Conservation (phyloP, 2,797 vertebrate species). For the Chrysocyon brachyurus region DNA sequence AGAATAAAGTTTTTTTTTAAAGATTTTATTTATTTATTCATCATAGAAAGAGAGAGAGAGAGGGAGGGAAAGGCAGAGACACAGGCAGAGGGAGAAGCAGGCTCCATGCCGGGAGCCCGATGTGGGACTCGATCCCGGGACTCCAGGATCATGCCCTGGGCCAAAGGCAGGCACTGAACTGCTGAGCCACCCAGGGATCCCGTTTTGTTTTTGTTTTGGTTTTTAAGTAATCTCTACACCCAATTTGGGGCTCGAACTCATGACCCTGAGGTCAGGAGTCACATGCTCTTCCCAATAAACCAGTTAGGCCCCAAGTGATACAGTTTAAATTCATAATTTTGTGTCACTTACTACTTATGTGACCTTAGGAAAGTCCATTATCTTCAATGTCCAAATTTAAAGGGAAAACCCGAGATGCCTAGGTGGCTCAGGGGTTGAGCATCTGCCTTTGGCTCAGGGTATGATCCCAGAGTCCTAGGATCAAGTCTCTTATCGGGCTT, state of each 20-base stretch:
- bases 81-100: no score
- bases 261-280: background rate
- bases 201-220: background rate
- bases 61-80: no score
- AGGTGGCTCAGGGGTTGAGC: no score
- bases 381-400: constrained; percentile 18
- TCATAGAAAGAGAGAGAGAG: no score
- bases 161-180: no score
- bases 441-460: no score
- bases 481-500: no score
- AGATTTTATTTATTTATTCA: background rate
- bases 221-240: background rate
- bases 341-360: background rate
- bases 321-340: constrained; percentile 22
- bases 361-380: constrained; percentile 30
- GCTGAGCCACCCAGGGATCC: no score
- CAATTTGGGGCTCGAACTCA: background rate
- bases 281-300: background rate
- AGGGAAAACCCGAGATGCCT: background rate
- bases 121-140: no score
- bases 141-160: no score
- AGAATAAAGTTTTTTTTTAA: background rate
- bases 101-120: no score
- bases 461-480: no score
- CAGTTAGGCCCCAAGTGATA: background rate